phyloP scores from a whole-genome alignment of 1,140 invertebrate genomes.

The Meteorus sp. region DNA sequence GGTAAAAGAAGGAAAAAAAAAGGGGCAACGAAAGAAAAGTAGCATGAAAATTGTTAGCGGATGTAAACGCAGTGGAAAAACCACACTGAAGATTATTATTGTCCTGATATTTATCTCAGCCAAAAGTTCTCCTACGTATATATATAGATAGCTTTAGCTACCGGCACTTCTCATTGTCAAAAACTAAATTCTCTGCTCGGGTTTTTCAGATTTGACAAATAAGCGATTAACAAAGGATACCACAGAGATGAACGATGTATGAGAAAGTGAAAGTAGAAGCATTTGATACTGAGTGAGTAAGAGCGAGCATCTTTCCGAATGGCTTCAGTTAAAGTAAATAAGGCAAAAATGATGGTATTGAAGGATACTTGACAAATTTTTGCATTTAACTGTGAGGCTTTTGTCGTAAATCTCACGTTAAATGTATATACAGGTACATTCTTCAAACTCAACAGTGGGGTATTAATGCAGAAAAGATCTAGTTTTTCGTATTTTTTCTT shows the following conservation, averaged over 20 bases:
- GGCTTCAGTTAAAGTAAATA: constrained; percentile 16
- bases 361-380: neutral
- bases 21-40: constrained; percentile 20
- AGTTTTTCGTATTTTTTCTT: too few relatives aligned
- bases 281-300: too few relatives aligned
- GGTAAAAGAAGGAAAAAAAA: too few relatives aligned
- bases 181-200: constrained; percentile 31
- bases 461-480: too few relatives aligned
- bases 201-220: constrained; percentile 43
- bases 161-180: constrained; percentile 18
- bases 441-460: too few relatives aligned
- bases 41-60: constrained; percentile 37
- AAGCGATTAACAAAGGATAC: constrained; percentile 38
- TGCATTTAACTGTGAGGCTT: neutral
- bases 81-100: constrained; percentile 43
- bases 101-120: constrained; percentile 49
- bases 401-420: neutral
- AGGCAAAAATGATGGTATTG: constrained; percentile 1
- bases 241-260: neutral
- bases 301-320: too few relatives aligned
- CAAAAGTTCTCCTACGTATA: constrained; percentile 35
- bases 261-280: neutral
- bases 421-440: neutral
- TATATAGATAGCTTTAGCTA: constrained; percentile 18
- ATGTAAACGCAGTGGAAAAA: constrained; percentile 36